phyloP scores from a whole-genome alignment of 1,140 invertebrate species.

The Lycorma delicatula region DNA sequence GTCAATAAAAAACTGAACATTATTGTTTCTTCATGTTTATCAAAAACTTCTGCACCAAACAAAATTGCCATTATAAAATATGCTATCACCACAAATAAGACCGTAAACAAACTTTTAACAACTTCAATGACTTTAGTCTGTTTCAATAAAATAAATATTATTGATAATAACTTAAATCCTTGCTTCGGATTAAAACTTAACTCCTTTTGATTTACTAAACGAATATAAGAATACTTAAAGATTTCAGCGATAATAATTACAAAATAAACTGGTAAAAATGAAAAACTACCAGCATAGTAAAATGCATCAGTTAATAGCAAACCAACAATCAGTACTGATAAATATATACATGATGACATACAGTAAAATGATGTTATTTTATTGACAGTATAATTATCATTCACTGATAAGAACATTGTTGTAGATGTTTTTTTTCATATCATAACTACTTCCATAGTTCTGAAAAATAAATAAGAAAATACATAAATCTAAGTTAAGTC shows the following conservation, averaged over 20 bases:
- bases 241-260: slow-evolving; percentile 14
- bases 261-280: slow-evolving; percentile 14
- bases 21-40: slow-evolving; percentile 57
- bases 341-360: slow-evolving; percentile 9
- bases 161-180: slow-evolving; percentile 10
- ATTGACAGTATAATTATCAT: slow-evolving; percentile 5
- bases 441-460: too few relatives aligned
- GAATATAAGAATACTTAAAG: slow-evolving; percentile 14
- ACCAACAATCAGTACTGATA: neutral
- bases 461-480: too few relatives aligned
- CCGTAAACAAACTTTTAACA: slow-evolving; percentile 1
- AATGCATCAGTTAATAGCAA: slow-evolving; percentile 10
- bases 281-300: slow-evolving; percentile 3
- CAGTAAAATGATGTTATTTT: slow-evolving; percentile 15
- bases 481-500: too few relatives aligned
- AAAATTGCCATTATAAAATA: slow-evolving; percentile 56
- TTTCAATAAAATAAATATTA: slow-evolving; percentile 11
- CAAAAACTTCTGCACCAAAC: slow-evolving; percentile 63
- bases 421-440: too few relatives aligned
- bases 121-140: slow-evolving; percentile 13
- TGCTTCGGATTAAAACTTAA: slow-evolving; percentile 12
- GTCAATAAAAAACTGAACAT: slow-evolving; percentile 58
- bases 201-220: slow-evolving; percentile 16
- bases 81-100: slow-evolving; percentile 22
- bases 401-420: neutral